Evolutionary conservation across 2,888 invertebrate genomes (phyloP).

Genomic region (Dastarcus helophoroides): DNA sequence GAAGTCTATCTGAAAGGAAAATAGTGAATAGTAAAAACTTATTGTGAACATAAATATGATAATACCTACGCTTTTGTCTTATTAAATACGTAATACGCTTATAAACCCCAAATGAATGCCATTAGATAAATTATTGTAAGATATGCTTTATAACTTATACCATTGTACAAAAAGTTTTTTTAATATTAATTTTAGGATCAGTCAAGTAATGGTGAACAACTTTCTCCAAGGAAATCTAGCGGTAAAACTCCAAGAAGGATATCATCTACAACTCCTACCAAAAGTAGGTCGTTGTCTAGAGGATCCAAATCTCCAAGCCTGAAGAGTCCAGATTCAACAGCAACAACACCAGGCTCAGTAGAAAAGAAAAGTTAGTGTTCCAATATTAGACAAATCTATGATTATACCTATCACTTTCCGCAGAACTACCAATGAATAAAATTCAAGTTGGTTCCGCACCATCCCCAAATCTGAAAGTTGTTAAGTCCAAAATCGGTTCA

Average conservation of each 20-base stretch:
- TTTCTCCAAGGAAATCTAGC: conserved; percentile 60
- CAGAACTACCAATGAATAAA: conserved; percentile 87
- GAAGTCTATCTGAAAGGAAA: too few relatives aligned
- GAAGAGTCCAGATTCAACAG: conserved; percentile 61
- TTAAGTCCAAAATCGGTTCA: conserved; percentile 88
- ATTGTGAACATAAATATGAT: too few relatives aligned
- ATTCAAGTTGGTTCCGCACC: conserved; percentile 85
- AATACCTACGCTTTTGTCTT: too few relatives aligned
- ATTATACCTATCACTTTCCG: conserved; percentile 18
- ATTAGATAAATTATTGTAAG: too few relatives aligned
- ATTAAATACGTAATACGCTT: too few relatives aligned
- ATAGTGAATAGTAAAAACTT: too few relatives aligned
- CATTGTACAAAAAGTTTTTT: too few relatives aligned
- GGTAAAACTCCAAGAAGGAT: conserved; percentile 40
- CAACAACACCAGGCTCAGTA: conserved; percentile 36
- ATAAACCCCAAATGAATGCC: too few relatives aligned
- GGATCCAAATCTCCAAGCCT: conserved; percentile 41
- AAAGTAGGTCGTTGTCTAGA: conserved; percentile 34
- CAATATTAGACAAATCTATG: conserved; percentile 1
- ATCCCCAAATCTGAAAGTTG: conserved; percentile 82
- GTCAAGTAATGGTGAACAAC: conserved; percentile 52
- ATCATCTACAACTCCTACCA: conserved; percentile 31
- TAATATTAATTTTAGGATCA: conserved; percentile 22
- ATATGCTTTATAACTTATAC: too few relatives aligned
- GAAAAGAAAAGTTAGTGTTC: conserved; percentile 62